Evolutionary conservation across 1,140 invertebrate species (phyloP).

Genomic region (Brachionus sp.): DNA sequence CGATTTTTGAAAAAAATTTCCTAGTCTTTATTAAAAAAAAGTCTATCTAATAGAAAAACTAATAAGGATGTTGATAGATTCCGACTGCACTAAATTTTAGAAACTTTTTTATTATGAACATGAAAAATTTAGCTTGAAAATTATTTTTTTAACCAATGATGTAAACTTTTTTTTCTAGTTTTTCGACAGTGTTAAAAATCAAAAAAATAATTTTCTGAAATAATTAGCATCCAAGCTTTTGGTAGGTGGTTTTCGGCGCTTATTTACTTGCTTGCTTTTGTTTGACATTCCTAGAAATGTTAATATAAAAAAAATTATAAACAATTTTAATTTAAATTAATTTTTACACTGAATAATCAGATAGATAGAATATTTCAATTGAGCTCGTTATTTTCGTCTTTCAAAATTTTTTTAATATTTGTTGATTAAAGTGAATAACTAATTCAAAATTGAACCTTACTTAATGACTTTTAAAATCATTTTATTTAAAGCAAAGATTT

Average conservation of each 20-base stretch:
- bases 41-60: not conserved
- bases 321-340: not conserved
- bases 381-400: no score
- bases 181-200: not conserved
- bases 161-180: not conserved
- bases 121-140: not conserved
- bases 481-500: no score
- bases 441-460: no score
- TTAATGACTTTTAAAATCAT: no score
- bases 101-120: not conserved
- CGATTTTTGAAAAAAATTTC: not conserved
- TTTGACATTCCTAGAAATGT: not conserved
- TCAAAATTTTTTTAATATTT: no score
- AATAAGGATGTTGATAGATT: not conserved
- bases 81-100: not conserved
- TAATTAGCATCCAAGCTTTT: constrained; percentile 2
- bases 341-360: not conserved
- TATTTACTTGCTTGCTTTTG: not conserved
- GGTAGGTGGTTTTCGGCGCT: not conserved
- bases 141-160: not conserved
- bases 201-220: not conserved
- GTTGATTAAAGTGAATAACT: no score
- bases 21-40: not conserved
- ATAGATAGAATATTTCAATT: not conserved
- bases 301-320: not conserved